Conservation (phyloP, 2,888 invertebrate species). For the Ophion costatus region DNA sequence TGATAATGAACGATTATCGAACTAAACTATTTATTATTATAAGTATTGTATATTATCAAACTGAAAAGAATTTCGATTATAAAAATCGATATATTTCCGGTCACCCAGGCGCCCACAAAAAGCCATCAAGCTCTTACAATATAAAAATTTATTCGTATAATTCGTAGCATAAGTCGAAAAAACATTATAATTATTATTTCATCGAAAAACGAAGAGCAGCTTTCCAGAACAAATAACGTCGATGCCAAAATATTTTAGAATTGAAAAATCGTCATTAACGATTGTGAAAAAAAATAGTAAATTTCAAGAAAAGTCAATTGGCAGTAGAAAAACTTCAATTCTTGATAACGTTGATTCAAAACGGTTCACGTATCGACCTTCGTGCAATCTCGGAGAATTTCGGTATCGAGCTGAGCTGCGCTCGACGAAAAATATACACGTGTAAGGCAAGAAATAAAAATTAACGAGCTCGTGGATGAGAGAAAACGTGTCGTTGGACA, state of each 20-base stretch:
- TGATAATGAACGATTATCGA: too few relatives aligned
- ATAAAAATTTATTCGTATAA: too few relatives aligned
- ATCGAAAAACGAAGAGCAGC: too few relatives aligned
- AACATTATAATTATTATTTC: too few relatives aligned
- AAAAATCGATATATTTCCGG: too few relatives aligned
- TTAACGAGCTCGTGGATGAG: not conserved
- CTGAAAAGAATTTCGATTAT: too few relatives aligned
- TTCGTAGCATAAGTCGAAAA: not conserved
- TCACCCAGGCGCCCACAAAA: too few relatives aligned
- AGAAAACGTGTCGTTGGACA: slow-evolving; percentile 56
- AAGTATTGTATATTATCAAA: too few relatives aligned
- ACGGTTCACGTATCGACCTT: not conserved
- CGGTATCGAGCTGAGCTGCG: not conserved
- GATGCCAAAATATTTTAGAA: not conserved
- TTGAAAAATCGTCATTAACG: not conserved
- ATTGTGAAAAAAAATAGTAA: not conserved
- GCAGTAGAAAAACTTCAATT: not conserved
- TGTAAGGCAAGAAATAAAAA: slow-evolving; percentile 9
- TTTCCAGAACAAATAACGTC: too few relatives aligned
- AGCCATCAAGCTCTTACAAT: too few relatives aligned
- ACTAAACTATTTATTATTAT: too few relatives aligned
- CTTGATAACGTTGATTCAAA: not conserved
- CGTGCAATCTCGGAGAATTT: not conserved
- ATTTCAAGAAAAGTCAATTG: not conserved
- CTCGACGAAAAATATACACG: not conserved